A percentile compares a stretch with the other conserved stretches of the same genome.
phyloP scores from a whole-genome alignment of 1,140 invertebrate genomes.

The Pseudomyrmex dendroicus region DNA sequence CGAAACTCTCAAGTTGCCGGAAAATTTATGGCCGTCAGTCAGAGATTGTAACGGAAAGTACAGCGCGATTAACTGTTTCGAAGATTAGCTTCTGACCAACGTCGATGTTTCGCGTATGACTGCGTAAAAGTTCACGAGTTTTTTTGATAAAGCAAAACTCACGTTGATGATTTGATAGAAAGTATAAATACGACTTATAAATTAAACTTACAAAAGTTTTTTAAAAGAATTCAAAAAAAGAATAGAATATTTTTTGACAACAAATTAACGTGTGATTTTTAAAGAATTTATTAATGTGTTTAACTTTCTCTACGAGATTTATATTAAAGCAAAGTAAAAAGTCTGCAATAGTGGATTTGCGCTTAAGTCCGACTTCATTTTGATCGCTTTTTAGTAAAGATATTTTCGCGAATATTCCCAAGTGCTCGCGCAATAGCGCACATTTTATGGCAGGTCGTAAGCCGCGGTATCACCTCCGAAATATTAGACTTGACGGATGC shows the following conservation, averaged over 20 bases:
- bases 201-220: neutral
- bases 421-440: constrained; percentile 41
- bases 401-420: constrained; percentile 10
- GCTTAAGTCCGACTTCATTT: neutral
- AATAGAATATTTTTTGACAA: neutral
- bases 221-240: neutral
- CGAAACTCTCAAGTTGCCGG: constrained; percentile 27
- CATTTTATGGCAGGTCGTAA: constrained; percentile 66
- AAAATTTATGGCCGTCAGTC: constrained; percentile 38
- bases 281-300: neutral
- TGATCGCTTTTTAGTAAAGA: constrained; percentile 1
- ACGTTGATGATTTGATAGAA: neutral
- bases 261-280: neutral
- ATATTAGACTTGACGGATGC: constrained; percentile 77
- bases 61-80: constrained; percentile 19
- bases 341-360: neutral
- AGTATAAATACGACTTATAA: neutral
- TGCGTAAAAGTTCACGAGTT: neutral
- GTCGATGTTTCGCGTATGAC: neutral
- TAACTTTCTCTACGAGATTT: neutral
- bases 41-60: constrained; percentile 24
- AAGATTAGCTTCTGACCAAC: constrained; percentile 44
- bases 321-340: neutral
- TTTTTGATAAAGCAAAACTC: neutral
- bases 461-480: constrained; percentile 70